A percentile compares a stretch with the other conserved stretches of the same genome.
Conservation (phyloP, 2,113 vertebrate genomes). For the Mystacornis crossleyi region DNA sequence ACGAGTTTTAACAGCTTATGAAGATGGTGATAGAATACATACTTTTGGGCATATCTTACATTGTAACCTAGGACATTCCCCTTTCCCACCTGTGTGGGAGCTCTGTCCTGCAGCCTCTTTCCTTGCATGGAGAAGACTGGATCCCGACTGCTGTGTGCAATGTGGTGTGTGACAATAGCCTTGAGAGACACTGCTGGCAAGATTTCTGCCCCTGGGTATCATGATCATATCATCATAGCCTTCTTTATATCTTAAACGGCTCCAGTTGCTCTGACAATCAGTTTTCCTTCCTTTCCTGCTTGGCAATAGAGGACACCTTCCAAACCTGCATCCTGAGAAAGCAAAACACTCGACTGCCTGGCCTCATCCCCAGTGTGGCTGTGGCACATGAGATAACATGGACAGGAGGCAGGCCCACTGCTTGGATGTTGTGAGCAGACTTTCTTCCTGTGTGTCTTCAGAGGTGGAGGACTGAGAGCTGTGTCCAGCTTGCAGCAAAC, state of each 20-base stretch:
- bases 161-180: not conserved
- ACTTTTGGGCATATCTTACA: no score
- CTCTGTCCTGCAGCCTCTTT: not conserved
- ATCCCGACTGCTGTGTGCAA: fast-evolving
- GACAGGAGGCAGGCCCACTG: not conserved
- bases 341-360: fast-evolving
- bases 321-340: not conserved
- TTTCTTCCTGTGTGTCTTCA: not conserved
- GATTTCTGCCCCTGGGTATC: not conserved
- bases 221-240: not conserved
- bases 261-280: not conserved
- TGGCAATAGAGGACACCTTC: not conserved
- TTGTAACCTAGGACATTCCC: no score
- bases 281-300: not conserved
- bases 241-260: not conserved
- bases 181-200: not conserved
- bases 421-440: not conserved
- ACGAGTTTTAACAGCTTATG: no score
- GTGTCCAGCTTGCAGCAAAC: not conserved
- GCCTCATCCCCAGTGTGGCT: fast-evolving
- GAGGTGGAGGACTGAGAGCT: not conserved
- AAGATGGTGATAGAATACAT: no score
- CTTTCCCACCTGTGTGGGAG: not conserved
- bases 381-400: fast-evolving
- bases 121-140: fast-evolving